Evolutionary conservation across 2,888 invertebrate genomes (phyloP).

Genomic region (Phengaris arion): DNA sequence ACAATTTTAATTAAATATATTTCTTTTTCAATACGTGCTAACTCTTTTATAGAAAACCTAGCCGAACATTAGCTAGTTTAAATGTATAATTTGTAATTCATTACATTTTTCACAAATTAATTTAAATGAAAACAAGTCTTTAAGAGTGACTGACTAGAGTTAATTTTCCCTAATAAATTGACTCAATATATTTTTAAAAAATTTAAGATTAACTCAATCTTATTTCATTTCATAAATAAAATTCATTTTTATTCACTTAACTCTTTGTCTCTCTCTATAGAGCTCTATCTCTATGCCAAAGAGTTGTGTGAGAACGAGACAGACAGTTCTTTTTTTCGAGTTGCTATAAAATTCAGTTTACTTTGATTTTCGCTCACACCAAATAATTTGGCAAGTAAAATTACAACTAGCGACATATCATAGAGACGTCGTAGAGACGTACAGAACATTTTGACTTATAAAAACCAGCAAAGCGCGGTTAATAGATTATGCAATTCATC

Average conservation of each 20-base stretch:
- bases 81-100: neutral
- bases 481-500: slow-evolving; percentile 48
- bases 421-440: slow-evolving; percentile 36
- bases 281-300: neutral
- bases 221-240: slow-evolving; percentile 18
- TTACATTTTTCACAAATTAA: neutral
- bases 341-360: neutral
- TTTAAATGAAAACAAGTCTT: neutral
- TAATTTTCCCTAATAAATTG: slow-evolving; percentile 17
- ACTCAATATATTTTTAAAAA: neutral
- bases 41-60: neutral
- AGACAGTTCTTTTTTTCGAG: neutral
- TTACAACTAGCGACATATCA: slow-evolving; percentile 41
- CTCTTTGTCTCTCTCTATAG: neutral
- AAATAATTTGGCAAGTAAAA: slow-evolving; percentile 64
- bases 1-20: neutral
- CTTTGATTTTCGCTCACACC: slow-evolving; percentile 58
- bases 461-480: slow-evolving; percentile 63
- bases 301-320: neutral
- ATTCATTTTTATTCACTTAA: neutral
- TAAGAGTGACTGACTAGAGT: slow-evolving; percentile 28
- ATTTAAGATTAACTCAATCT: neutral
- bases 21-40: neutral
- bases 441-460: slow-evolving; percentile 37
- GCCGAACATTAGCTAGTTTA: neutral